Conservation (phyloP, 2,888 invertebrate species). For the Cepaea hortensis region DNA sequence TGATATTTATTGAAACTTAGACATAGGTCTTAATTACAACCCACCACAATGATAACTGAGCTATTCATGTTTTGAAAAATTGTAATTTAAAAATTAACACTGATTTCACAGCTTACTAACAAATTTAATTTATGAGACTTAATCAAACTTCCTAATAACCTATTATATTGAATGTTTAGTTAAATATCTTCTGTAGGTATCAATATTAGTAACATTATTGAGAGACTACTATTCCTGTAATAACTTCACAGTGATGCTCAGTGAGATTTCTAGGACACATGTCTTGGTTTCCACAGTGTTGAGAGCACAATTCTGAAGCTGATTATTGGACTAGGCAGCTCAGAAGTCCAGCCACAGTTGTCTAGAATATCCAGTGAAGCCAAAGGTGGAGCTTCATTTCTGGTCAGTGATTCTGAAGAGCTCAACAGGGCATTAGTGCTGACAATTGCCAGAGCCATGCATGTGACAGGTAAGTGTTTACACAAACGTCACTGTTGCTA, state of each 20-base stretch:
- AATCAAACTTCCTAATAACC: too few species aligned
- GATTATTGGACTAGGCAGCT: conserved; percentile 92
- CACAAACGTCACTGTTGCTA: too few species aligned
- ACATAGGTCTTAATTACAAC: too few species aligned
- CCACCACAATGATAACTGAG: too few species aligned
- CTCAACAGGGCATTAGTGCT: conserved; percentile 93
- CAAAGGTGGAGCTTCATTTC: conserved; percentile 83
- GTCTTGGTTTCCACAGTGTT: conserved; percentile 79
- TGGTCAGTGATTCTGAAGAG: conserved; percentile 96
- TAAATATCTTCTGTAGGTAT: too few species aligned
- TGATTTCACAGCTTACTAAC: too few species aligned
- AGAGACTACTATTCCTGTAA: not conserved
- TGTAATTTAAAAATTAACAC: too few species aligned
- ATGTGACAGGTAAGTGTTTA: conserved; percentile 86
- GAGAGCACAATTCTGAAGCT: conserved; percentile 91
- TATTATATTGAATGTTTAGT: too few species aligned
- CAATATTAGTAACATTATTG: too few species aligned
- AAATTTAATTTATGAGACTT: too few species aligned
- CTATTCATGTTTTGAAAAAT: too few species aligned
- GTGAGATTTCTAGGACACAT: not conserved
- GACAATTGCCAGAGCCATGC: conserved; percentile 93
- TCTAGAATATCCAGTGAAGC: conserved; percentile 93
- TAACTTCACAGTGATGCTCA: not conserved
- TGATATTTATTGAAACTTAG: too few species aligned
- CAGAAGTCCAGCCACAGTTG: conserved; percentile 94